Base-by-base conservation (phyloP, 2,888 invertebrate genomes). In the Tiphia femorata region DNA sequence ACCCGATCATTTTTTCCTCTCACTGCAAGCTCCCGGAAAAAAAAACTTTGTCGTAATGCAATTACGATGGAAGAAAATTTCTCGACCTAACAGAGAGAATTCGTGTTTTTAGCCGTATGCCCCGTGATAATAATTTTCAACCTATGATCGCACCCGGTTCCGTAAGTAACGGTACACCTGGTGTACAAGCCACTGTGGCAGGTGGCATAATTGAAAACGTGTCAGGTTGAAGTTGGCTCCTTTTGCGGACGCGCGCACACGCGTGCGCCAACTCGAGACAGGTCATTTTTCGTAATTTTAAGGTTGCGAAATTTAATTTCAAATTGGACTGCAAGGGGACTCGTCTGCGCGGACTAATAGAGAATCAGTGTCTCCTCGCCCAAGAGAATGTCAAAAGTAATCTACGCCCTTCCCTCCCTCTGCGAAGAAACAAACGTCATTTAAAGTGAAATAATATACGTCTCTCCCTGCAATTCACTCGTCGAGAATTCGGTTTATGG, bases 241-340 rank as follows among this genome's bases (percentile, higher is more conserved):
- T n/a, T 33, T 14, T n/a, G n/a, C n/a, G n/a, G n/a, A n/a, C n/a
- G n/a, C 37, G 37, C 17, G 40, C 17, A 20, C 29, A 37, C 30
- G 48, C 30, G 33, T 25, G 25, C 23, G 42, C 29, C n/a, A 16
- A 30, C 23, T 14, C 57, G 44, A 51, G 54, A 55, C 37, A 33
- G 58, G 53, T 60, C 58, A 58, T 49, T 57, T 52, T 60, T 58
- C 49, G 46, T 42, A 42, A 57, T 48, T 58, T 52, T 55, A 55
- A 58, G 56, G 41, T 58, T 50, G 44, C 35, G 42, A 56, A 50
- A 58, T 58, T 55, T 55, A 55, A 58, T 58, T 58, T 50, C 42
- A 47, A 37, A 41, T 33, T 42, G 46, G 17, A 21, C n/a, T 49
- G 50, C 4, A 33, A 33, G 37, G 37, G 17, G 7, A 37, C 4